phyloP scores from a whole-genome alignment of 2,888 invertebrate species.

The Diplolepis rosae region DNA sequence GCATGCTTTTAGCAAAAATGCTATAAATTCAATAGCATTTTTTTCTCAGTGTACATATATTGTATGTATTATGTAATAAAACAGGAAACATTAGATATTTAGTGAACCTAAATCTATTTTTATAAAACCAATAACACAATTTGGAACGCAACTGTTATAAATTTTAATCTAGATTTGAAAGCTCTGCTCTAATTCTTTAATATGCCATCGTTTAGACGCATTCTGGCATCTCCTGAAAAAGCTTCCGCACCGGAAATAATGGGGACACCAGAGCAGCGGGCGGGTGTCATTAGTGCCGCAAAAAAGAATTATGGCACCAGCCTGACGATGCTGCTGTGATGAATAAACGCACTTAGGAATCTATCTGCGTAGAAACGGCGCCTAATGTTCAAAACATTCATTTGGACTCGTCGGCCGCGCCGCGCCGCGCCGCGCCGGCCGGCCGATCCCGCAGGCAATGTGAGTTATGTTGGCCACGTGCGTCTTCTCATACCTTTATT shows the following conservation, averaged over 20 bases:
- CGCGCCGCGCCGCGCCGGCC: too few species aligned
- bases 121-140: neutral
- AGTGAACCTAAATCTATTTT: neutral
- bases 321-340: conserved; percentile 24
- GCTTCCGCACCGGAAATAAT: conserved; percentile 28
- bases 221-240: neutral
- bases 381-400: conserved; percentile 58
- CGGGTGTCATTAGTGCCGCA: conserved; percentile 15
- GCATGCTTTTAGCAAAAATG: too few species aligned
- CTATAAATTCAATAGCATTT: too few species aligned
- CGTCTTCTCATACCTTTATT: conserved; percentile 70
- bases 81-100: neutral
- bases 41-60: too few species aligned
- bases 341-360: conserved; percentile 46
- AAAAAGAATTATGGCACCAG: conserved; percentile 25
- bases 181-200: too few species aligned
- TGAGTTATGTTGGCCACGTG: conserved; percentile 70
- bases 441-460: conserved; percentile 53
- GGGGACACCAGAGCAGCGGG: neutral
- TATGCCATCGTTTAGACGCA: neutral
- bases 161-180: neutral
- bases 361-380: conserved; percentile 39
- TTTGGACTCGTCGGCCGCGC: conserved; percentile 52
- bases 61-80: too few species aligned
- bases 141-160: too few species aligned